Evolutionary conservation across 2,888 invertebrate genomes (phyloP).

Genomic region (Baccha elongata): DNA sequence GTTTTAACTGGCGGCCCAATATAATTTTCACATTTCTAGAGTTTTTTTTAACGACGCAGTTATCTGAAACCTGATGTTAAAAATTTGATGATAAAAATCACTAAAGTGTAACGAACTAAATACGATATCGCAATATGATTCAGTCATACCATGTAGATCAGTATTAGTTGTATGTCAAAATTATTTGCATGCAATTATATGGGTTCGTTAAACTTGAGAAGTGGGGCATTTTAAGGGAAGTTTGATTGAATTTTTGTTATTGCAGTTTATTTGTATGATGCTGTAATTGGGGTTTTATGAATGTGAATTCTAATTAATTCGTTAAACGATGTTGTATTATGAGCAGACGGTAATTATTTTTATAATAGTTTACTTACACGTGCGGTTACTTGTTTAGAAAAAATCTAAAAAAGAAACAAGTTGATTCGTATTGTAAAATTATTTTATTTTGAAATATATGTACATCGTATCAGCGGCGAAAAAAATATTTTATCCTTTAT

Average conservation of each 20-base stretch:
- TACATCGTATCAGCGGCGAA: too few species aligned
- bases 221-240: neutral
- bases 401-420: too few species aligned
- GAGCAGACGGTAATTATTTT: neutral
- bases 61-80: neutral
- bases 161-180: neutral
- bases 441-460: too few species aligned
- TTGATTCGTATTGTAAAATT: too few species aligned
- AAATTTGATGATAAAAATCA: neutral
- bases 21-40: slow-evolving; percentile 34
- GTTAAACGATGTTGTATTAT: neutral
- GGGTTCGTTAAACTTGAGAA: slow-evolving; percentile 26
- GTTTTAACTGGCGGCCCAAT: too few species aligned
- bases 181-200: neutral
- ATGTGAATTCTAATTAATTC: neutral
- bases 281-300: neutral
- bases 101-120: neutral
- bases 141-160: neutral
- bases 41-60: neutral
- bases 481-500: too few species aligned
- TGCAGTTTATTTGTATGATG: neutral
- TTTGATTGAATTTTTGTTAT: neutral
- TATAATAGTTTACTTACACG: neutral
- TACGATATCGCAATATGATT: neutral
- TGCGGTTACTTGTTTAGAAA: too few species aligned